These are phyloP conservation scores for Timema cristinae DNA, from an alignment of 2,888 invertebrate genomes.

Conservation along the genomic window DNA sequence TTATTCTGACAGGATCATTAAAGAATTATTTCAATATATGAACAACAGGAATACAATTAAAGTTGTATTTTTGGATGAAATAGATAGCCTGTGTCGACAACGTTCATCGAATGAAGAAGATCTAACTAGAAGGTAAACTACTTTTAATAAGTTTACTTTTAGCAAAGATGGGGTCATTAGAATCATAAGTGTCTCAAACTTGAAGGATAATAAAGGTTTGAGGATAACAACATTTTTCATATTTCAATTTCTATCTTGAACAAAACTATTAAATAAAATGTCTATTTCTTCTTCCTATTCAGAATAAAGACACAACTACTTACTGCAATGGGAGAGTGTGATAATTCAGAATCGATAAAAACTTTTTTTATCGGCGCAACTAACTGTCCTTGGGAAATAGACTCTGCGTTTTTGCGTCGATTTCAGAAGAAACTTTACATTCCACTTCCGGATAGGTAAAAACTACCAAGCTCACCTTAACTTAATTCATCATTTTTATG, in stretches of 20 bases:
- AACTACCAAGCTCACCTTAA: background rate
- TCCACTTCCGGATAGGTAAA: conserved; percentile 50
- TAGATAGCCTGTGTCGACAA: conserved; percentile 54
- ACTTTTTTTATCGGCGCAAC: conserved; percentile 53
- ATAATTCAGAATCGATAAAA: conserved; percentile 30
- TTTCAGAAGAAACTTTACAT: conserved; percentile 55
- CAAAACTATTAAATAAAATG: too few species aligned
- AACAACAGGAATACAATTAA: conserved; percentile 42
- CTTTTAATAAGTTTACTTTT: too few species aligned
- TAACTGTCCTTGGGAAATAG: conserved; percentile 61
- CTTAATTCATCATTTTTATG: background rate
- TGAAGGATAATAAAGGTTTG: too few species aligned
- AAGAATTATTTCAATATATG: conserved; percentile 44
- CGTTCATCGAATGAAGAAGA: conserved; percentile 49
- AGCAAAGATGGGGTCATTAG: too few species aligned
- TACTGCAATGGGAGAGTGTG: conserved; percentile 48
- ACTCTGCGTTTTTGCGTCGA: conserved; percentile 53
- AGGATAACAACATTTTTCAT: too few species aligned
- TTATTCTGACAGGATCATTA: conserved; percentile 39
- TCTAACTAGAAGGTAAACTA: conserved; percentile 44
- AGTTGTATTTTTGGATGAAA: conserved; percentile 57
- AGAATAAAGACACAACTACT: conserved; percentile 56
- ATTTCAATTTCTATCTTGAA: too few species aligned
- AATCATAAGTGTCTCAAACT: too few species aligned
- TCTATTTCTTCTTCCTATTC: conserved; percentile 17